Conservation (phyloP, 64 coral and sea anemone species). For the Porites australiensis region DNA sequence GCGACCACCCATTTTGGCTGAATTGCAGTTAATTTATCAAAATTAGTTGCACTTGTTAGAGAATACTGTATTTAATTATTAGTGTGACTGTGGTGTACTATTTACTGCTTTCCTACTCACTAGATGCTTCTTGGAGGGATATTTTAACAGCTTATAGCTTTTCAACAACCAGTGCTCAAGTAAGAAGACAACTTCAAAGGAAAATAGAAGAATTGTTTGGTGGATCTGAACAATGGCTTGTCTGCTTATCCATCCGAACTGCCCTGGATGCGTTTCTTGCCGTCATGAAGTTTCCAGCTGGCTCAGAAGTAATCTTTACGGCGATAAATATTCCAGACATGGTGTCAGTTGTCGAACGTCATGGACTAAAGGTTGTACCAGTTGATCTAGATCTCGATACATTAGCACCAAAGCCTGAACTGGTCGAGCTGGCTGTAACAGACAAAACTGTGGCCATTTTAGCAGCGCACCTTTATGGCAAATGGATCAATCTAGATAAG, state of each 20-base stretch:
- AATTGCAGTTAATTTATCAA: not conserved
- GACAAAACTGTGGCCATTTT: conserved; percentile 92
- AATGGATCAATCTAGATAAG: conserved; percentile 85
- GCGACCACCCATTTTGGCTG: no score
- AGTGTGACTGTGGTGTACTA: no score
- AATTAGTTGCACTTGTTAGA: not conserved
- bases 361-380: conserved; percentile 86
- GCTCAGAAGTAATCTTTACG: conserved; percentile 92
- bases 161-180: conserved; percentile 22
- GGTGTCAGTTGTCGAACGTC: conserved; percentile 75
- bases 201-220: conserved; percentile 87
- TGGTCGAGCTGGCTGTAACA: conserved; percentile 81
- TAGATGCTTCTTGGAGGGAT: conserved; percentile 89
- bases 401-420: conserved; percentile 77
- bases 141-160: conserved; percentile 82
- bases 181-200: conserved; percentile 58
- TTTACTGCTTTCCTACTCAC: not conserved
- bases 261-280: conserved; percentile 87
- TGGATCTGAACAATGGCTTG: conserved; percentile 72
- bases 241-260: conserved; percentile 85
- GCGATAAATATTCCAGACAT: conserved; percentile 98
- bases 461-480: conserved; percentile 92
- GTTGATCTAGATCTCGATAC: conserved; percentile 95
- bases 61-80: not conserved
- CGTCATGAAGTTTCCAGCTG: conserved; percentile 83